phyloP scores from a whole-genome alignment of 2,797 vertebrate species.

The Eulemur coronatus region DNA sequence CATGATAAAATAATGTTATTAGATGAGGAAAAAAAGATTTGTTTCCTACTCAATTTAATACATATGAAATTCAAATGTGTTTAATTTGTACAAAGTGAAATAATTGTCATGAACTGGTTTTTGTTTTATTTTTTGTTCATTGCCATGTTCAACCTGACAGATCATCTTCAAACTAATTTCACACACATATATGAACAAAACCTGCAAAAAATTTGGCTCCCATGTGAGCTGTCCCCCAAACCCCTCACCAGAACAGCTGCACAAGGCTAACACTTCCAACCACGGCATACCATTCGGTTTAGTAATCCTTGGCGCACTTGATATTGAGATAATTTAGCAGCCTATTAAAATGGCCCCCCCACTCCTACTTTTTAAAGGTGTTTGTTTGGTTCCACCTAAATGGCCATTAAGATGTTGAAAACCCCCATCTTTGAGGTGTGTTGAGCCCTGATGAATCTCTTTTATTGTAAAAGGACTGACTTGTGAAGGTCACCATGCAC shows the following conservation, averaged over 20 bases:
- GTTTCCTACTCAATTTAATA: not conserved
- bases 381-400: conserved; percentile 3
- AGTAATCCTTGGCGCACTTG: conserved; percentile 36
- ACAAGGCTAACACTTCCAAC: not conserved
- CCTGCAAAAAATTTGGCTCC: conserved; percentile 59
- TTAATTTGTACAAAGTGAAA: conserved; percentile 39
- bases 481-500: not conserved
- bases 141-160: conserved; percentile 35
- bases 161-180: not conserved
- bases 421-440: not conserved
- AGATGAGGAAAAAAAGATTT: not conserved
- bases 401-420: not conserved
- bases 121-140: conserved; percentile 1
- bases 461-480: not conserved
- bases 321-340: not conserved
- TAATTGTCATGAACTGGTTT: not conserved
- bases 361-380: not conserved
- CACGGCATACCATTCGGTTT: conserved; percentile 33
- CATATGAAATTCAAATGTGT: conserved; percentile 13
- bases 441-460: not conserved
- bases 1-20: conserved; percentile 36
- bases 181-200: conserved; percentile 37
- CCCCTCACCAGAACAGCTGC: conserved; percentile 55
- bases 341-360: not conserved
- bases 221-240: not conserved